A percentile compares a stretch with the other conserved stretches of the same genome.
Conservation (phyloP, 2,888 invertebrate genomes). For the Tipula helvola region DNA sequence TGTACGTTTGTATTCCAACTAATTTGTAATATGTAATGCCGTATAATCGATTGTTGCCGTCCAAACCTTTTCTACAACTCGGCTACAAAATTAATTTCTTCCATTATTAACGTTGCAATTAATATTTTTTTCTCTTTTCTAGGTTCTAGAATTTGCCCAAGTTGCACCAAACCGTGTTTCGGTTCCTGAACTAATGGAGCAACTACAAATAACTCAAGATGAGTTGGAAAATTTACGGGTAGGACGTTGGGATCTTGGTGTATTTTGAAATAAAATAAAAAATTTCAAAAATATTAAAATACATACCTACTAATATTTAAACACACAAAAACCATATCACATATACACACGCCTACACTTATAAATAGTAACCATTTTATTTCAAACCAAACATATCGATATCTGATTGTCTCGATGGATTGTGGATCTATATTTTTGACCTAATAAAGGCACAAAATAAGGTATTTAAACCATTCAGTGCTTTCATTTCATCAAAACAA, state of each 20-base stretch:
- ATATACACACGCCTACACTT: neutral
- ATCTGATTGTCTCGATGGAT: conserved; percentile 7
- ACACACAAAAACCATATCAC: neutral
- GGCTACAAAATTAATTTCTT: no score
- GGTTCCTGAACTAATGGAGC: conserved; percentile 68
- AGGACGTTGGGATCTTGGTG: conserved; percentile 26
- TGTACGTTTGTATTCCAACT: no score
- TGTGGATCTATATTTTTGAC: neutral
- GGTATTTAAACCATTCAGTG: neutral
- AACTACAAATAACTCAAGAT: conserved; percentile 71
- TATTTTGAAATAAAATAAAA: neutral
- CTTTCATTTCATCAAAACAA: neutral
- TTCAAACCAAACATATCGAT: neutral
- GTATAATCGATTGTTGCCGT: no score
- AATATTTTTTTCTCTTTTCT: neutral
- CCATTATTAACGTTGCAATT: no score
- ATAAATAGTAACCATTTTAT: neutral
- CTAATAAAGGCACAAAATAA: neutral
- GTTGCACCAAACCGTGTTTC: conserved; percentile 56
- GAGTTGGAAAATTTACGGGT: conserved; percentile 83
- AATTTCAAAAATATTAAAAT: neutral
- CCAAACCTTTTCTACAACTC: no score
- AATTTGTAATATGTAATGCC: no score
- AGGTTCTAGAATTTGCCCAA: conserved; percentile 40
- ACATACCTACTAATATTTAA: neutral